Percentiles rank a stretch among this genome's conserved stretches.
phyloP scores from a whole-genome alignment of 2,888 invertebrate species.

The Lochmaea capreae region DNA sequence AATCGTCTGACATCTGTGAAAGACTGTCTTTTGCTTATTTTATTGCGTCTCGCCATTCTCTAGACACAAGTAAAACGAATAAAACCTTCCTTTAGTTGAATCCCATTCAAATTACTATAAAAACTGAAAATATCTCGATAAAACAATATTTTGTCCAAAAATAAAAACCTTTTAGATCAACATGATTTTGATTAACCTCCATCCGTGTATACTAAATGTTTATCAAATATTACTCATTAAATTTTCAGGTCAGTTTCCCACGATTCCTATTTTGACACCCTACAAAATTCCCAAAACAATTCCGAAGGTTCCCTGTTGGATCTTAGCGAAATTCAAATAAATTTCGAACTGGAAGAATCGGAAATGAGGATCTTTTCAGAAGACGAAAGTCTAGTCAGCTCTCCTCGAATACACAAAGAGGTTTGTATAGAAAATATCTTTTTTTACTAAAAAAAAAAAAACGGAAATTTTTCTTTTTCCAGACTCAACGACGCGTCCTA shows the following conservation, averaged over 20 bases:
- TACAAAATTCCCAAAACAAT: constrained; percentile 70
- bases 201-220: constrained; percentile 7
- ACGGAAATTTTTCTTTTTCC: constrained; percentile 49
- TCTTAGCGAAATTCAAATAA: constrained; percentile 85
- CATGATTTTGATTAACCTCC: too few species aligned
- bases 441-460: constrained; percentile 22
- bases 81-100: too few species aligned
- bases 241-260: constrained; percentile 82
- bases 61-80: too few species aligned
- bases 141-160: too few species aligned
- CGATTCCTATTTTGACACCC: constrained; percentile 92
- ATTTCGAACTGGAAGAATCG: constrained; percentile 86
- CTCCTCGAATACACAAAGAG: constrained; percentile 68
- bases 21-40: too few species aligned
- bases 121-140: too few species aligned
- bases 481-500: constrained; percentile 67
- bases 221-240: neutral
- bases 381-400: constrained; percentile 78
- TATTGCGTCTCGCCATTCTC: too few species aligned
- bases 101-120: too few species aligned
- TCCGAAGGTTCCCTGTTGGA: constrained; percentile 70
- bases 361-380: constrained; percentile 92
- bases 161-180: too few species aligned
- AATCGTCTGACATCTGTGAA: too few species aligned
- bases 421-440: constrained; percentile 42